Conservation (phyloP, 1,140 invertebrate species). For the Sitobion miscanthi region DNA sequence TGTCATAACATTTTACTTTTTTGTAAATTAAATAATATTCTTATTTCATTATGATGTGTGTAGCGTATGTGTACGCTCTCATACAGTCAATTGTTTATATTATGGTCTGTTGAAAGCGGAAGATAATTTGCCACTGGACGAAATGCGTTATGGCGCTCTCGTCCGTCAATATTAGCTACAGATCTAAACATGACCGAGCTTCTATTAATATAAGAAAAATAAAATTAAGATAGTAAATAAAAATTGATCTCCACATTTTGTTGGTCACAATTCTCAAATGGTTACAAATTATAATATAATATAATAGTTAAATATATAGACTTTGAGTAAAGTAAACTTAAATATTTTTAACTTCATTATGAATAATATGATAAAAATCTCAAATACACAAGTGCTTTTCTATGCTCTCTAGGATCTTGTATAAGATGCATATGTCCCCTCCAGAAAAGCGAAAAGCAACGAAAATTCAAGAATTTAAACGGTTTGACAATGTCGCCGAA, state of each 20-base stretch:
- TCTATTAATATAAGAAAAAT: not conserved
- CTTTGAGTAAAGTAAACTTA: not conserved
- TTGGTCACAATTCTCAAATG: too few relatives aligned
- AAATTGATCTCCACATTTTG: not conserved
- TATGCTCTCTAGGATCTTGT: not conserved
- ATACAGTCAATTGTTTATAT: too few relatives aligned
- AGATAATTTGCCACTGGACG: too few relatives aligned
- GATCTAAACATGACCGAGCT: too few relatives aligned
- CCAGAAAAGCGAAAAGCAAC: not conserved
- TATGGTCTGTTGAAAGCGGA: too few relatives aligned
- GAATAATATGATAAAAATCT: not conserved
- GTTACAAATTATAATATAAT: too few relatives aligned
- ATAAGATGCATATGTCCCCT: not conserved
- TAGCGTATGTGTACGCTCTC: too few relatives aligned
- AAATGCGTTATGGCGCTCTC: too few relatives aligned
- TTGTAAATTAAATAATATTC: too few relatives aligned
- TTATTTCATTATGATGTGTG: too few relatives aligned
- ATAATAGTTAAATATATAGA: not conserved
- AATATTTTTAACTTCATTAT: not conserved
- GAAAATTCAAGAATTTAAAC: constrained; percentile 18
- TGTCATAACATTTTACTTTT: too few relatives aligned
- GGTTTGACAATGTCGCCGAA: not conserved
- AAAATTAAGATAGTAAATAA: not conserved
- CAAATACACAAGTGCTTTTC: not conserved
- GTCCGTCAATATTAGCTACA: too few relatives aligned